phyloP scores from a whole-genome alignment of 2,113 vertebrate genomes.

The Cyprinodon brontotheroides region DNA sequence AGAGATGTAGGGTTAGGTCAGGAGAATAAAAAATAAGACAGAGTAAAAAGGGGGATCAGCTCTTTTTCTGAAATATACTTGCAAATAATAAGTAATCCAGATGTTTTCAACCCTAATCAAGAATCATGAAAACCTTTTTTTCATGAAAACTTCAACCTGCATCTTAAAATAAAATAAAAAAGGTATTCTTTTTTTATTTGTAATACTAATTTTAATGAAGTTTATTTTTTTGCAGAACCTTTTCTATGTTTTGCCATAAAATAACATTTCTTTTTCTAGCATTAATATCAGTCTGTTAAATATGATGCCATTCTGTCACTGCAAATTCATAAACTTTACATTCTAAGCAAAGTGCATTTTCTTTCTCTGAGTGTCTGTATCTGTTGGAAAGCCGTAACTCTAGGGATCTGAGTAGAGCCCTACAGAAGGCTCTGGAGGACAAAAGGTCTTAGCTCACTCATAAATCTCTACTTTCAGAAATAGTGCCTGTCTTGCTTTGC shows the following conservation, averaged over 20 bases:
- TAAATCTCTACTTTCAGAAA: constrained; percentile 26
- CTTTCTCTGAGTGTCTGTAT: constrained; percentile 12
- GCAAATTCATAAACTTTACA: constrained; percentile 16
- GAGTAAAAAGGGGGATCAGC: not conserved
- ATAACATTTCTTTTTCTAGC: constrained; percentile 2
- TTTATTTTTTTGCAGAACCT: constrained; percentile 15
- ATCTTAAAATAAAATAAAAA: constrained; percentile 32
- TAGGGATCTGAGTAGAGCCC: constrained; percentile 9
- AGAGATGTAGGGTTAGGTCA: not conserved
- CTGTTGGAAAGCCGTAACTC: constrained; percentile 21
- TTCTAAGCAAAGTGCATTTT: constrained; percentile 1
- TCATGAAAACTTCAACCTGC: constrained; percentile 31
- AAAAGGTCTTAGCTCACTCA: constrained; percentile 40
- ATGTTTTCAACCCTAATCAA: constrained; percentile 13
- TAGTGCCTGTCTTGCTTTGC: constrained; percentile 15
- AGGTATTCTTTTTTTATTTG: constrained; percentile 21
- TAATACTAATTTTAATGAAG: constrained; percentile 15
- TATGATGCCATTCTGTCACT: constrained; percentile 9
- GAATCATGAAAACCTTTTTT: constrained; percentile 33
- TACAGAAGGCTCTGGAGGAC: constrained; percentile 37
- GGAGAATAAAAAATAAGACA: not conserved
- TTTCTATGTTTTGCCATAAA: not conserved
- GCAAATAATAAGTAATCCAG: not conserved
- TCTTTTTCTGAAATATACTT: constrained; percentile 9
- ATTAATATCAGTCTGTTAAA: constrained; percentile 14